phyloP scores from a whole-genome alignment of 2,797 vertebrate genomes.

The Chaetophractus vellerosus region DNA sequence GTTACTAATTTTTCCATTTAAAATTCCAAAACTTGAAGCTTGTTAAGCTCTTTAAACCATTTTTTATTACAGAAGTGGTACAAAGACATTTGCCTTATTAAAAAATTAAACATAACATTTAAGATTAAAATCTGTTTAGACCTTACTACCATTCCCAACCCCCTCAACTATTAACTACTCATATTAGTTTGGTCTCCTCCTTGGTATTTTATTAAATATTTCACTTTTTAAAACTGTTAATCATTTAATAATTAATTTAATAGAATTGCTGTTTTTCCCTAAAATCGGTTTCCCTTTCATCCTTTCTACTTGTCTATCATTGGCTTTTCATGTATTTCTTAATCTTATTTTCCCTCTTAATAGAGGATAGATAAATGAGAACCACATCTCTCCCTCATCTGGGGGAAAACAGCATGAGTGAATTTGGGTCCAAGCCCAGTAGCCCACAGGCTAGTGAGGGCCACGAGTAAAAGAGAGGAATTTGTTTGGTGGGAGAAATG shows the following conservation, averaged over 20 bases:
- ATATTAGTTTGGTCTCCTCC: neutral
- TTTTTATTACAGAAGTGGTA: neutral
- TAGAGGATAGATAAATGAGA: neutral
- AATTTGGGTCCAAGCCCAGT: neutral
- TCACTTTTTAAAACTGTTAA: neutral
- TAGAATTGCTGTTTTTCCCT: neutral
- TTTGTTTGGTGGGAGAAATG: neutral
- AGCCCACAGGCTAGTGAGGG: neutral
- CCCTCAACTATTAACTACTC: neutral
- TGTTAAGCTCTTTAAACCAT: neutral
- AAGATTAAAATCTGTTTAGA: neutral
- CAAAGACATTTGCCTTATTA: neutral
- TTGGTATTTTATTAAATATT: neutral
- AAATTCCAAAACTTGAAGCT: neutral
- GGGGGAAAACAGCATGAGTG: neutral
- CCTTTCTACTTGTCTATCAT: neutral
- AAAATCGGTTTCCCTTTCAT: neutral
- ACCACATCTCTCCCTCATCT: neutral
- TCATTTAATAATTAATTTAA: neutral
- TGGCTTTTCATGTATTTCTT: neutral
- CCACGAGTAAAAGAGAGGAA: neutral
- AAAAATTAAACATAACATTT: neutral
- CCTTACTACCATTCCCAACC: neutral
- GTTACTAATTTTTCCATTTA: constrained; percentile 19
- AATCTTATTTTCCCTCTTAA: neutral